phyloP scores from a whole-genome alignment of 2,113 vertebrate species.

The Scatophagus argus region DNA sequence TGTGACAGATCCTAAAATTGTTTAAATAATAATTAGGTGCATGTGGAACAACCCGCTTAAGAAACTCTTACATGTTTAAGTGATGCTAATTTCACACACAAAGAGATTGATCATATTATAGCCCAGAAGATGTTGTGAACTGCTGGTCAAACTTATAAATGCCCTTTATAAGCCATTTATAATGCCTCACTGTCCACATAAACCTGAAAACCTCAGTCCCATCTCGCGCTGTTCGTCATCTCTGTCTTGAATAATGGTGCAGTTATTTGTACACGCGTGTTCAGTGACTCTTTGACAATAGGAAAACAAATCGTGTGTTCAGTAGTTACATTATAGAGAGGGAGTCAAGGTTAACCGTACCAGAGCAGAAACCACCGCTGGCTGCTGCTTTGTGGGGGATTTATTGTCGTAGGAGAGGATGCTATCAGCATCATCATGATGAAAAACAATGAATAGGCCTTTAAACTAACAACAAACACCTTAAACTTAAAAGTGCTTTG shows the following conservation, averaged over 20 bases:
- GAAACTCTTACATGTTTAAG: no score
- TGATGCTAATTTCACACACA: not conserved
- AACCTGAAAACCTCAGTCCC: conserved; percentile 2
- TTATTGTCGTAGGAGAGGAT: conserved; percentile 13
- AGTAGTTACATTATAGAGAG: conserved; percentile 32
- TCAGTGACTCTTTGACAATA: conserved; percentile 9
- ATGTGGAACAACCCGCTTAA: not conserved
- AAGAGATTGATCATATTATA: not conserved
- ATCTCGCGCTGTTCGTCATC: not conserved
- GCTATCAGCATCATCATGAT: not conserved
- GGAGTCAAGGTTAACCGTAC: conserved; percentile 52
- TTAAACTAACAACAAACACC: not conserved
- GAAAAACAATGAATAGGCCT: conserved; percentile 6
- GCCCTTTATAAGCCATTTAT: no score
- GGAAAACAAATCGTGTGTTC: conserved; percentile 50
- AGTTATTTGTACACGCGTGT: not conserved
- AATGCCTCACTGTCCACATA: not conserved
- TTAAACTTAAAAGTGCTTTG: not conserved
- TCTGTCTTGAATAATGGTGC: conserved; percentile 15
- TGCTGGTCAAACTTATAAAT: not conserved
- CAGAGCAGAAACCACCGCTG: not conserved
- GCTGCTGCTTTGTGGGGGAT: conserved; percentile 27
- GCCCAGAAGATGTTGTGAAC: no score
- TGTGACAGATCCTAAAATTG: not conserved
- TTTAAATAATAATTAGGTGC: not conserved